A percentile compares a stretch with the other conserved stretches of the same genome.
These are phyloP conservation scores for Cyclophora punctaria DNA, from an alignment of 2,888 invertebrate species.

Conservation along the genomic window DNA sequence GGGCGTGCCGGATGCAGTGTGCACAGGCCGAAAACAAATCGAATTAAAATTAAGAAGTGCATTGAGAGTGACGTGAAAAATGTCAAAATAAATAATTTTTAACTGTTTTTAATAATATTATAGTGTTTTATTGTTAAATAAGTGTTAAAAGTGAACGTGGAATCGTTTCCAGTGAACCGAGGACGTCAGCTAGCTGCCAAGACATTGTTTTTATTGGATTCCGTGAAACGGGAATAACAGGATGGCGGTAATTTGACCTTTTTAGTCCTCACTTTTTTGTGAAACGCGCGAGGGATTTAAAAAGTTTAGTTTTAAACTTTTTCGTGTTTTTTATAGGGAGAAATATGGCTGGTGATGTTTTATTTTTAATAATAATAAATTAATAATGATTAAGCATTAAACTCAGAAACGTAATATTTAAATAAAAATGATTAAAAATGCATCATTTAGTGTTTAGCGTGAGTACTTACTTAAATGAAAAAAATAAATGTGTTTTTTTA, in stretches of 20 bases:
- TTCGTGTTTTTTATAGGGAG: too few relatives aligned
- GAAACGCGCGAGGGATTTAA: neutral
- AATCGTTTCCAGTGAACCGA: too few relatives aligned
- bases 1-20: conserved; percentile 2
- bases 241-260: conserved; percentile 5
- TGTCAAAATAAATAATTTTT: neutral
- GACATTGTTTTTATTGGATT: conserved; percentile 2
- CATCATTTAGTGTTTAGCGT: too few relatives aligned
- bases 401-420: too few relatives aligned
- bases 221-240: conserved; percentile 1
- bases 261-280: neutral
- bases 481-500: too few relatives aligned
- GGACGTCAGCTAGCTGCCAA: neutral
- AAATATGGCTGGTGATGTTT: too few relatives aligned
- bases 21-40: neutral
- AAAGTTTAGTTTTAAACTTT: neutral
- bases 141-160: neutral
- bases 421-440: too few relatives aligned
- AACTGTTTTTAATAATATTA: conserved; percentile 1
- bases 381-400: too few relatives aligned
- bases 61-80: neutral
- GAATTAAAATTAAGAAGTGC: neutral
- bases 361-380: too few relatives aligned
- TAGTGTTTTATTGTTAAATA: neutral
- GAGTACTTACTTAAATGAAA: too few relatives aligned